Evolutionary conservation across 2,888 invertebrate genomes (phyloP), one percentile per base, ranked within the genome.

Genomic region (Mayetiola destructor): DNA sequence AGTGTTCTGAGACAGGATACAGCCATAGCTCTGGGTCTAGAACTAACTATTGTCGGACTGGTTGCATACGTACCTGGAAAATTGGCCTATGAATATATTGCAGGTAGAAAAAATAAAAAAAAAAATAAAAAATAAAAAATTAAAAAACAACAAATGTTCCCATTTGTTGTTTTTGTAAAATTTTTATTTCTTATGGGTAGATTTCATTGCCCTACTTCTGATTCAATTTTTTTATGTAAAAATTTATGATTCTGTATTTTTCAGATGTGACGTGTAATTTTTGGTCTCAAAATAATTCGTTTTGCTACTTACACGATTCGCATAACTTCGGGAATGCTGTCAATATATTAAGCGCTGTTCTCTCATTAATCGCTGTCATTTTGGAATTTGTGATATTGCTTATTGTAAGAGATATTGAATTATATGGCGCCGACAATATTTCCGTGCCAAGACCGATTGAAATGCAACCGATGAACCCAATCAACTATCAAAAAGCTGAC

Each of bases 61-160:
- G 71, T 82, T 42, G 75, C 77, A 1, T 79, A 79, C 65, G 66
- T 83, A 3, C 81, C 82, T 0, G 80, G 80, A 1, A 82, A 82
- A 61, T 68, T 83, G 36, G 67, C 79, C 20, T 84, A 83, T 63
- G 76, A 80, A 55, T 65, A 71, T 8, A 73, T 84, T 18, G 76
- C 79, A 36, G 75, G 79, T 79, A 67, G 68, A 68, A 63, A 35
- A 35, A 37, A 39, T 10, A 3, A 0, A 27, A 27, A 21, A 36
- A 4, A 14, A 14, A 12, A 14, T 32, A 23, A 39, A 4, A 56
- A n/a, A 18, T 16, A 3, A 23, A 21, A 12, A 9, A 39, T 37
- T 5, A n/a, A 37, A 4, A n/a, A 4, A 12, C 12, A 12, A 12
- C 37, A 37, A 9, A 37, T 4, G 12, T 36, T 36, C 12, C 14